These are phyloP conservation scores for Leptopilina boulardi DNA, from an alignment of 1,140 invertebrate species.

Conservation along the genomic window DNA sequence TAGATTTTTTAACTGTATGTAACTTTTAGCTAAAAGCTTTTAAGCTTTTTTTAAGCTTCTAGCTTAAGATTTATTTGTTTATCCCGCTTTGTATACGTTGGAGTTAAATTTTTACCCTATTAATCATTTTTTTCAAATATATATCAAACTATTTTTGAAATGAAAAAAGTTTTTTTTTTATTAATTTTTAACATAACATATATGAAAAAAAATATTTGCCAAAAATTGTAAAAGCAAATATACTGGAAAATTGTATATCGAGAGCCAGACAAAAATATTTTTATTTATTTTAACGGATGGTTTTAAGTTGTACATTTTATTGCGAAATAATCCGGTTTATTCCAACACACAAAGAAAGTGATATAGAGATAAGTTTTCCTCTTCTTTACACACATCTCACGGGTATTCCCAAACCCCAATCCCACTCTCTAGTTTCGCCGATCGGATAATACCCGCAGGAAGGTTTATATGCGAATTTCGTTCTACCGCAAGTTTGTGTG, in stretches of 20 bases:
- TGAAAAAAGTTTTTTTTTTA: too few relatives aligned
- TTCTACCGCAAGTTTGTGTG: conserved; percentile 37
- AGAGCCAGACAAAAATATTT: not conserved
- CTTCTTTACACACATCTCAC: not conserved
- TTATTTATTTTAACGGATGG: not conserved
- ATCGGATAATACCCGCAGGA: conserved; percentile 44
- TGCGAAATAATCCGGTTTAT: conserved; percentile 5
- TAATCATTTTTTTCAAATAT: too few relatives aligned
- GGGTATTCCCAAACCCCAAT: not conserved
- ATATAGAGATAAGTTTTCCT: conserved; percentile 11
- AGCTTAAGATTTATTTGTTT: too few relatives aligned
- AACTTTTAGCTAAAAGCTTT: too few relatives aligned
- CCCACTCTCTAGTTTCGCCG: not conserved
- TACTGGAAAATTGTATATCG: not conserved
- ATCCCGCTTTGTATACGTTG: too few relatives aligned
- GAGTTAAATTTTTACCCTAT: too few relatives aligned
- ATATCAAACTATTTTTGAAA: too few relatives aligned
- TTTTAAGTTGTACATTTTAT: conserved; percentile 15
- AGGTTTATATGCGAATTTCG: conserved; percentile 45
- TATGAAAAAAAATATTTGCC: too few relatives aligned
- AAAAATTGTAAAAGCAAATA: too few relatives aligned
- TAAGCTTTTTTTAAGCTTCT: too few relatives aligned
- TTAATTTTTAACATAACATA: too few relatives aligned
- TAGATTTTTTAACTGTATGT: too few relatives aligned
- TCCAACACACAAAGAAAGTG: not conserved